Base-by-base conservation (phyloP, 2,888 invertebrate genomes). In the Archaeoteleia sp. region DNA sequence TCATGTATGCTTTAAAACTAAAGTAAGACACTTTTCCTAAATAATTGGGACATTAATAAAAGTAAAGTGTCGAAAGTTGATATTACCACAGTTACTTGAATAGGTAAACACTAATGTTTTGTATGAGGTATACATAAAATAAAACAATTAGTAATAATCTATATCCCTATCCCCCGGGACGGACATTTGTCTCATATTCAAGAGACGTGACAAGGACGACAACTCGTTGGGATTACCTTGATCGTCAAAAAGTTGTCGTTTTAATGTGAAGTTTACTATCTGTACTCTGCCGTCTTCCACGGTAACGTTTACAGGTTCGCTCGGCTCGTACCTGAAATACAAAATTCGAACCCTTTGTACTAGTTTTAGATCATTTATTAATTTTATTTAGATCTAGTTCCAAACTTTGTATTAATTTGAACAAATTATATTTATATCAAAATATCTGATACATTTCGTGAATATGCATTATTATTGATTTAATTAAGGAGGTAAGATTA, bases 281-380 rank as follows among this genome's bases (percentile, higher is more conserved):
- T 82, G 73, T 10, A 87, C 86, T 70, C 78, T 73, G 35, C 80
- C 86, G 27, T 82, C 77, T 58, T 74, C 75, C 15, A 89, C 86
- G 6, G 71, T 77, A 4, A 89, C 83, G 10, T 71, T 74, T 20
- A 83, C 77, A 8, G 80, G 75, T 2, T 85, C 78, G 68, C 89
- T 89, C 29, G 88, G 83, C 73, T 87, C 82, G 75, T 88, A 91
- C 37, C 91, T 91, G 76, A 20, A 86, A 85, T 46, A 68, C 45
- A 57, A 66, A 70, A 72, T 13, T 35, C 40, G 7, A 10, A 13
- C 13, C n/a, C n/a, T n/a, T n/a, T n/a, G n/a, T n/a, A n/a, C n/a
- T n/a, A n/a, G n/a, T n/a, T n/a, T n/a, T n/a, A n/a, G n/a, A n/a
- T n/a, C n/a, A n/a, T n/a, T n/a, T n/a, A n/a, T n/a, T n/a, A n/a